phyloP scores from a whole-genome alignment of 2,888 invertebrate genomes.

The Drosophila mimetica region DNA sequence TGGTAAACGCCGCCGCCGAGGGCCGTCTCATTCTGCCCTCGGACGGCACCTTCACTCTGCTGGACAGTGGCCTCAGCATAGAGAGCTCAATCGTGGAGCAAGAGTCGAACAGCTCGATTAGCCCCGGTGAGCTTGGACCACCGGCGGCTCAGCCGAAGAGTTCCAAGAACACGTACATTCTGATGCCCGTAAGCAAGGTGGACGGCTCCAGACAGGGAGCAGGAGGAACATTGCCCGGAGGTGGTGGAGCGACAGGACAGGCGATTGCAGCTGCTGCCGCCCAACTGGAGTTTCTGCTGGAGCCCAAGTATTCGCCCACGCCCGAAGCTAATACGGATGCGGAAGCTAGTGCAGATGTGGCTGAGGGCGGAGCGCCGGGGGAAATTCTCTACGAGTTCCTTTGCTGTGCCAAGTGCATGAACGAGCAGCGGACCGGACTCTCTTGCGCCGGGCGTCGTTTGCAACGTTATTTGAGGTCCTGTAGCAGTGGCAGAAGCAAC shows the following conservation, averaged over 20 bases:
- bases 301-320: constrained; percentile 82
- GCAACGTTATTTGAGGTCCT: constrained; percentile 71
- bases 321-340: constrained; percentile 38
- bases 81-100: constrained; percentile 83
- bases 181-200: constrained; percentile 80
- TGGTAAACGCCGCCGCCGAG: constrained; percentile 84
- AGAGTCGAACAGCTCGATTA: background rate
- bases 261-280: constrained; percentile 60
- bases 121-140: constrained; percentile 6
- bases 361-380: constrained; percentile 37
- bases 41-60: constrained; percentile 84
- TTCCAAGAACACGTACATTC: constrained; percentile 80
- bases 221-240: background rate
- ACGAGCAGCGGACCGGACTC: constrained; percentile 68
- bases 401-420: constrained; percentile 85
- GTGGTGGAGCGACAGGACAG: constrained; percentile 29
- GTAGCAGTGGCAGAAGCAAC: constrained; percentile 18
- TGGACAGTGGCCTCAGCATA: constrained; percentile 84
- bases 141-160: constrained; percentile 35
- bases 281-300: constrained; percentile 67
- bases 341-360: constrained; percentile 21
- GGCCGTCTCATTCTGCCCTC: constrained; percentile 84
- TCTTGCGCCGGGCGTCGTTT: constrained; percentile 56
- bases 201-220: constrained; percentile 8
- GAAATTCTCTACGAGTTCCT: constrained; percentile 84